Percentiles rank a stretch among this genome's conserved stretches.
Conservation (phyloP, 2,113 vertebrate genomes). For the Trichechus manatus region DNA sequence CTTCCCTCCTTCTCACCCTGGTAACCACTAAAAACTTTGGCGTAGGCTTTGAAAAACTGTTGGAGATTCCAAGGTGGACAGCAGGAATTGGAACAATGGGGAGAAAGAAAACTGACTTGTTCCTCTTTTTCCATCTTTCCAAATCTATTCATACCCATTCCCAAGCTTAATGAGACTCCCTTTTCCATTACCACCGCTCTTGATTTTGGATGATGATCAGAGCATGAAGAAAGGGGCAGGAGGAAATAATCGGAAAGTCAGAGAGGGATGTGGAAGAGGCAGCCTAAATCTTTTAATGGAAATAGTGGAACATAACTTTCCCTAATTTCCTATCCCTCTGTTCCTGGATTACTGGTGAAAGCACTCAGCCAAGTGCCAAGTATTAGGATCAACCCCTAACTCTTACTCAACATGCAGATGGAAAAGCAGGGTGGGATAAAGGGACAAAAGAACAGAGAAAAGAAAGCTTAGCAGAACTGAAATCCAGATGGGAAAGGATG, state of each 20-base stretch:
- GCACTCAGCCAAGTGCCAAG: background rate
- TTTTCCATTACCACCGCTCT: background rate
- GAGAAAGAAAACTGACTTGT: background rate
- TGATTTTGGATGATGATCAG: background rate
- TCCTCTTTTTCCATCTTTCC: background rate
- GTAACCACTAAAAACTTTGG: background rate
- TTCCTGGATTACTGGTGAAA: background rate
- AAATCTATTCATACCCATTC: background rate
- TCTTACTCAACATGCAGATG: background rate
- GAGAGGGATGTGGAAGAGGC: background rate
- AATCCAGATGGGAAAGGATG: constrained; percentile 54
- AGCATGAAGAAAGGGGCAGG: background rate
- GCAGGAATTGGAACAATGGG: background rate
- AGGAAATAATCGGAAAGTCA: background rate
- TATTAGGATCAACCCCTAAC: background rate
- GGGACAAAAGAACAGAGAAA: background rate
- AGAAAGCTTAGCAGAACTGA: background rate
- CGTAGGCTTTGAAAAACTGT: background rate
- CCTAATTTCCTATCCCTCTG: background rate
- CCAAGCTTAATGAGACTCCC: background rate
- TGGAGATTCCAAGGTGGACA: background rate
- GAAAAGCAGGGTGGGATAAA: background rate
- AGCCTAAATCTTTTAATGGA: background rate
- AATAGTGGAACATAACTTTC: background rate
- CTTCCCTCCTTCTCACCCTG: background rate